phyloP scores from a whole-genome alignment of 2,113 vertebrate species.

The Cardinalis cardinalis region DNA sequence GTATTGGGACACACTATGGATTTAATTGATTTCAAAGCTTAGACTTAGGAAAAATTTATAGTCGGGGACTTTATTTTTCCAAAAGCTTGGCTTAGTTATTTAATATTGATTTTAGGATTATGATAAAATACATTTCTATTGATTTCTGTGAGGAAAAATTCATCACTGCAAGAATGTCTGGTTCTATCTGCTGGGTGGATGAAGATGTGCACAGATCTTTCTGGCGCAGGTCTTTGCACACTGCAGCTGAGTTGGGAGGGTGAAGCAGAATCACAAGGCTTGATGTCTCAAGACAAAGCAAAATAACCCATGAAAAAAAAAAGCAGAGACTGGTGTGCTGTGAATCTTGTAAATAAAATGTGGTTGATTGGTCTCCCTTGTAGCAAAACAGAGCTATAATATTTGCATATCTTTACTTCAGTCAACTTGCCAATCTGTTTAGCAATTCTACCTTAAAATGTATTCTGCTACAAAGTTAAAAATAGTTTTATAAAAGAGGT shows the following conservation, averaged over 20 bases:
- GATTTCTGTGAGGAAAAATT: constrained; percentile 54
- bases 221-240: not conserved
- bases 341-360: not conserved
- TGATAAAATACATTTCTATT: constrained; percentile 53
- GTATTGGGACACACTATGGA: constrained; percentile 12
- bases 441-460: not conserved
- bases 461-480: not conserved
- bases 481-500: not conserved
- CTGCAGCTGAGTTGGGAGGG: not conserved
- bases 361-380: not conserved
- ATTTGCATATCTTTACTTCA: not conserved
- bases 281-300: not conserved
- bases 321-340: not conserved
- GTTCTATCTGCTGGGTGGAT: not conserved
- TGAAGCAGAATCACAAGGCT: not conserved
- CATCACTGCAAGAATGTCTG: constrained; percentile 5
- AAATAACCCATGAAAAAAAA: not conserved
- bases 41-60: constrained; percentile 63
- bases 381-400: not conserved
- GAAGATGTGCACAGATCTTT: not conserved
- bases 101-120: constrained; percentile 70
- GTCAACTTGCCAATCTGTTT: not conserved
- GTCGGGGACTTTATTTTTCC: constrained; percentile 13
- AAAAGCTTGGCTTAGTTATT: constrained; percentile 54
- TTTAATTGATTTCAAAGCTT: constrained; percentile 58